Conservation (phyloP, 2,888 invertebrate genomes). For the Diarsia mendica region DNA sequence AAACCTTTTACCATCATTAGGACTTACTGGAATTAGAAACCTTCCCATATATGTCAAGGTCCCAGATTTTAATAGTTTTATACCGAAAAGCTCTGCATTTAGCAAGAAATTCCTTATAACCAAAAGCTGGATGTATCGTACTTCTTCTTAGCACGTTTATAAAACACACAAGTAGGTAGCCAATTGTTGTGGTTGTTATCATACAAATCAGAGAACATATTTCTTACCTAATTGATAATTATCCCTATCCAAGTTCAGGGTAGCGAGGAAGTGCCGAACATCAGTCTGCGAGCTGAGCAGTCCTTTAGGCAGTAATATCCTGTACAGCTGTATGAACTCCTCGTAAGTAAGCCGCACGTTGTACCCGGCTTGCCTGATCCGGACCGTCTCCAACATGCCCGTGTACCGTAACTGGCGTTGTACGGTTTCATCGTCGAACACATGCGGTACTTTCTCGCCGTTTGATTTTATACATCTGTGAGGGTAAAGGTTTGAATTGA, state of each 20-base stretch:
- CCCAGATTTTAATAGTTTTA: no score
- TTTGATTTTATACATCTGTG: constrained; percentile 98
- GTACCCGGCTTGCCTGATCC: constrained; percentile 98
- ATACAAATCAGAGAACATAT: not conserved
- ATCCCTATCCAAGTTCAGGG: constrained; percentile 95
- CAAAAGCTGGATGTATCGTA: no score
- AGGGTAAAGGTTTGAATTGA: not conserved
- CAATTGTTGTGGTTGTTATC: not conserved
- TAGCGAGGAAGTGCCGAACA: constrained; percentile 95
- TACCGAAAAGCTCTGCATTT: no score
- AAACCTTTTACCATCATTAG: not conserved
- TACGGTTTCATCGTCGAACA: constrained; percentile 98
- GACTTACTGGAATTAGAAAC: not conserved
- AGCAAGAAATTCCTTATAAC: no score
- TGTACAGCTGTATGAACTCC: constrained; percentile 97
- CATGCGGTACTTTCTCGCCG: constrained; percentile 97
- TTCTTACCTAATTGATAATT: constrained; percentile 95
- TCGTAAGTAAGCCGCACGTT: constrained; percentile 98
- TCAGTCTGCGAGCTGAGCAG: constrained; percentile 96
- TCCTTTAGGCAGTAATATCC: constrained; percentile 97
- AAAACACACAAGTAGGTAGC: not conserved
- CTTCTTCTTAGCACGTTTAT: not conserved
- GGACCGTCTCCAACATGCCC: constrained; percentile 98
- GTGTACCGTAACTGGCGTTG: constrained; percentile 97
- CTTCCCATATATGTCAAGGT: no score